Percentiles rank a stretch among this genome's conserved stretches.
phyloP scores from a whole-genome alignment of 2,888 invertebrate species.

The Nesidiocoris tenuis region DNA sequence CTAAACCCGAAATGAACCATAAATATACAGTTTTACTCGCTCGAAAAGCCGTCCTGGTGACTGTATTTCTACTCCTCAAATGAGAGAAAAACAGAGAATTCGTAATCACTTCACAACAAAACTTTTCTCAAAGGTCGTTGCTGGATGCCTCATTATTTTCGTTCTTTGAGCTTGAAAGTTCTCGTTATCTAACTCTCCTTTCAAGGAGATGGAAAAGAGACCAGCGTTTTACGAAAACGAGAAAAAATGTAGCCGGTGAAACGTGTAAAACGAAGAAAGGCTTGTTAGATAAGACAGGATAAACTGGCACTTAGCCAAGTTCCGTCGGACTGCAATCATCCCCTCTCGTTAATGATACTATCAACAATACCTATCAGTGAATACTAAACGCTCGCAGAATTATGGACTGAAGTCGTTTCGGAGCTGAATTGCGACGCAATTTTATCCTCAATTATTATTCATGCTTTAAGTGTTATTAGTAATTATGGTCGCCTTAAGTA shows the following conservation, averaged over 20 bases:
- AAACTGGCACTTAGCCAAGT: background rate
- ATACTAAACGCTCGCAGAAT: too few species aligned
- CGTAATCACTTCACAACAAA: slow-evolving; percentile 16
- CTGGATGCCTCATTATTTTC: slow-evolving; percentile 25
- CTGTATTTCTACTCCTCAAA: too few species aligned
- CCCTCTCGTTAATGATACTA: background rate
- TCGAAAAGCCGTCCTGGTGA: too few species aligned
- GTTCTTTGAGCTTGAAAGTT: slow-evolving; percentile 20
- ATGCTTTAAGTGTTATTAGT: too few species aligned
- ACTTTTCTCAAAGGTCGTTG: slow-evolving; percentile 20
- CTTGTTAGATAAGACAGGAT: background rate
- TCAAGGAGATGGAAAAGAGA: background rate
- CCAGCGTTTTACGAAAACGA: background rate
- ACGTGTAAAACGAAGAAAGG: background rate
- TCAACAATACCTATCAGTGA: too few species aligned
- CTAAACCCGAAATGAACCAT: too few species aligned
- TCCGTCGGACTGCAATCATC: background rate
- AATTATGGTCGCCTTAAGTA: too few species aligned
- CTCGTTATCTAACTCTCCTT: slow-evolving; percentile 22
- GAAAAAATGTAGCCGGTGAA: background rate
- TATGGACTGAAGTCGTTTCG: too few species aligned
- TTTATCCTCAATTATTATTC: too few species aligned
- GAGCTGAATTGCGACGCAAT: too few species aligned
- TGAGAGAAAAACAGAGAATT: background rate
- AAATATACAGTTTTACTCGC: too few species aligned